A percentile compares a stretch with the other conserved stretches of the same genome.
These are phyloP conservation scores for Drosophila azteca DNA, from an alignment of 1,140 invertebrate species.

Conservation along the genomic window DNA sequence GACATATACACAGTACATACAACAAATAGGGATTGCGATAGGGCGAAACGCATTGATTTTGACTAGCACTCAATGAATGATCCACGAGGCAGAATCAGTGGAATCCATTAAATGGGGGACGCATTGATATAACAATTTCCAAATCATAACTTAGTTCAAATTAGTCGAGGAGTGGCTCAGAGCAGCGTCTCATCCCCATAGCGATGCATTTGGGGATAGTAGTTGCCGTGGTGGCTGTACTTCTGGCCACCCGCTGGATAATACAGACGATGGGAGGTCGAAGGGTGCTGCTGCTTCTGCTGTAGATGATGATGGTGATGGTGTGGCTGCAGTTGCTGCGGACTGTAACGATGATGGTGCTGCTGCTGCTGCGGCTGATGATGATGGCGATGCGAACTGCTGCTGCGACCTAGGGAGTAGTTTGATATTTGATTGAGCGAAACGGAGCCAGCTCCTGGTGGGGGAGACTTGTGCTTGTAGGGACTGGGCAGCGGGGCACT, in stretches of 20 bases:
- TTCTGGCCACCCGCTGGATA: constrained; percentile 51
- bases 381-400: constrained; percentile 13
- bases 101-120: no score
- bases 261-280: constrained; percentile 58
- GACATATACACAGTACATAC: constrained; percentile 56
- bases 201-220: constrained; percentile 59
- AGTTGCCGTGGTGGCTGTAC: constrained; percentile 40
- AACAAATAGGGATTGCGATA: not conserved
- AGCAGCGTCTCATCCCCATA: constrained; percentile 71
- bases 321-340: constrained; percentile 10
- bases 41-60: not conserved
- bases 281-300: constrained; percentile 28
- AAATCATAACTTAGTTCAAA: constrained; percentile 36
- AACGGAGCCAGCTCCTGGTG: constrained; percentile 54
- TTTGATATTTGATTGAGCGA: constrained; percentile 74
- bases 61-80: constrained; percentile 5
- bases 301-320: constrained; percentile 21
- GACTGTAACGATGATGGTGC: constrained; percentile 33
- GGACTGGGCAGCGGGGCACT: constrained; percentile 60
- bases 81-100: no score
- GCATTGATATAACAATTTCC: constrained; percentile 20
- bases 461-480: constrained; percentile 56
- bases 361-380: constrained; percentile 14
- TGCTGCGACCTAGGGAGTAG: constrained; percentile 55
- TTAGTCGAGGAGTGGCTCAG: constrained; percentile 25